Evolutionary conservation across 1,140 invertebrate species (phyloP).

Genomic region (Metopolophium dirhodum): DNA sequence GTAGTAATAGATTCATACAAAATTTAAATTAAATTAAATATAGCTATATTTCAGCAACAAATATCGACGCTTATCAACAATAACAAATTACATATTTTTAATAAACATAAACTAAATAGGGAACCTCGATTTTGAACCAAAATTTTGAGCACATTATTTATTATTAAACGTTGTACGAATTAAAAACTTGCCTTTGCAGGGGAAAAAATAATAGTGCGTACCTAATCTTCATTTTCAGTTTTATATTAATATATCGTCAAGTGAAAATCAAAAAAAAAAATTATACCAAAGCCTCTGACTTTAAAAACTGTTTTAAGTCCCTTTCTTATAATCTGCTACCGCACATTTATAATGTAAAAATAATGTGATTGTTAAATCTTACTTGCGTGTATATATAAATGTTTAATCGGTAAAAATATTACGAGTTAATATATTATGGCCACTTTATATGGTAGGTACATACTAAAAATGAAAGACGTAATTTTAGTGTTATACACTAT

Average conservation of each 20-base stretch:
- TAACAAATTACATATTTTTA: neutral
- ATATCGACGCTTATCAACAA: neutral
- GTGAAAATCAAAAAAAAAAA: neutral
- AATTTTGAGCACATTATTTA: neutral
- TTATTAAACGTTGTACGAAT: neutral
- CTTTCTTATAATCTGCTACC: neutral
- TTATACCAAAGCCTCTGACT: neutral
- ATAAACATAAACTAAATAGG: neutral
- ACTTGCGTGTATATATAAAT: neutral
- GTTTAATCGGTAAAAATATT: neutral
- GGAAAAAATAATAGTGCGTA: neutral
- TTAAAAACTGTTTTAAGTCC: neutral
- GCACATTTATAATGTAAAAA: neutral
- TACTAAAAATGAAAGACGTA: neutral
- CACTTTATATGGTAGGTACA: neutral
- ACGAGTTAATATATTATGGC: neutral
- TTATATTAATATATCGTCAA: neutral
- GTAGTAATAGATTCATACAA: neutral
- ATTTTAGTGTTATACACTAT: neutral
- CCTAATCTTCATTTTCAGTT: neutral
- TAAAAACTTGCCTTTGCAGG: neutral
- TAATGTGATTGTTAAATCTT: constrained; percentile 3
- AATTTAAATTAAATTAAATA: neutral
- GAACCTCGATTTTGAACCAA: neutral
- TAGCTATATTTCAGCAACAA: too few species aligned